Evolutionary conservation across 1,140 invertebrate genomes (phyloP).

Genomic region (Papilio aristodemus): DNA sequence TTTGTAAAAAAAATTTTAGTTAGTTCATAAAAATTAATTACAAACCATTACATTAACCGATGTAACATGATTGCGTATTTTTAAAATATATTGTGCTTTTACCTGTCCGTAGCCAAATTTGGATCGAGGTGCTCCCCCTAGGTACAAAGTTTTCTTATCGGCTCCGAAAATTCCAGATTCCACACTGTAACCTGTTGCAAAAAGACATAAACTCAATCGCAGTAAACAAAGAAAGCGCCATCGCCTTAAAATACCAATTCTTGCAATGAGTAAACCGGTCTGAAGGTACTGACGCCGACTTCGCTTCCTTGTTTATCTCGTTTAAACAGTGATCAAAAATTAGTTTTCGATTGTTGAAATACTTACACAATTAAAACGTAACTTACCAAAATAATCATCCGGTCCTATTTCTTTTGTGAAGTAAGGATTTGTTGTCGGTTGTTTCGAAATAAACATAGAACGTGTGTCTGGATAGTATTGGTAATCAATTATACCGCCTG

Average conservation of each 20-base stretch:
- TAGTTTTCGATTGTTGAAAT: background rate
- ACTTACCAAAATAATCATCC: constrained; percentile 69
- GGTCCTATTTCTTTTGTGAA: constrained; percentile 56
- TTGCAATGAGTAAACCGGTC: no score
- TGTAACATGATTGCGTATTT: no score
- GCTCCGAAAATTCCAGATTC: constrained; percentile 80
- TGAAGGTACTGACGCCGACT: no score
- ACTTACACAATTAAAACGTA: constrained; percentile 10
- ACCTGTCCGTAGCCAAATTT: constrained; percentile 73
- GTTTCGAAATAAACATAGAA: constrained; percentile 44
- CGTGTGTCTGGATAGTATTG: constrained; percentile 41
- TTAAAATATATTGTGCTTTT: background rate
- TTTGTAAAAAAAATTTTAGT: no score
- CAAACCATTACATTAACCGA: no score
- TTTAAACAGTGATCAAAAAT: no score
- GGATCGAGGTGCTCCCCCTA: constrained; percentile 80
- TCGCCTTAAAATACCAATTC: no score
- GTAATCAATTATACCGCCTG: constrained; percentile 61
- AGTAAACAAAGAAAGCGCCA: no score
- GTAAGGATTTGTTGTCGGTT: constrained; percentile 58
- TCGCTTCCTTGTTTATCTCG: no score
- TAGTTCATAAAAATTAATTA: no score
- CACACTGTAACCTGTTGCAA: constrained; percentile 81
- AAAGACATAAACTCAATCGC: constrained; percentile 26
- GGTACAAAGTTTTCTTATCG: constrained; percentile 65